Percentiles rank a stretch among this genome's conserved stretches.
These are phyloP conservation scores for Phycodurus eques DNA, from an alignment of 2,113 vertebrate species.

Conservation along the genomic window DNA sequence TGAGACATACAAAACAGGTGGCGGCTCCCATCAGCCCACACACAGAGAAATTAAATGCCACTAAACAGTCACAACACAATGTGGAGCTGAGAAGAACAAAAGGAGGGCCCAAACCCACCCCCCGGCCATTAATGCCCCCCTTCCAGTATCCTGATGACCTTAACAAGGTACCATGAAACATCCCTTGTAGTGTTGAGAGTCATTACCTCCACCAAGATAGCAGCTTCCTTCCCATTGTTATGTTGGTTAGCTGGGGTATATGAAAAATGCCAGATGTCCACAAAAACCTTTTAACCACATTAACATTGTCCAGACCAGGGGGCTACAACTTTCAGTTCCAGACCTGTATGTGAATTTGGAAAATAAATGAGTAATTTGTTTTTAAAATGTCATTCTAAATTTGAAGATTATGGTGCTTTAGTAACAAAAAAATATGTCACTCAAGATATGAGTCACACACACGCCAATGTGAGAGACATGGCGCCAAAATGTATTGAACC, in stretches of 20 bases:
- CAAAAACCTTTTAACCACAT: background rate
- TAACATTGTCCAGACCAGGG: no score
- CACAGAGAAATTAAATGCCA: slow-evolving; percentile 30
- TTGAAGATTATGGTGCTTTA: no score
- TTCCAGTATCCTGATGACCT: background rate
- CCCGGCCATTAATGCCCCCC: background rate
- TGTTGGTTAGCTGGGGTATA: background rate
- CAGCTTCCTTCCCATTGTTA: background rate
- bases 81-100: slow-evolving; percentile 24
- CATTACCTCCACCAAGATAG: background rate
- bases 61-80: slow-evolving; percentile 41
- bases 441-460: no score
- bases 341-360: no score
- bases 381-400: no score
- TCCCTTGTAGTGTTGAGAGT: background rate
- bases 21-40: slow-evolving; percentile 19
- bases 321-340: no score
- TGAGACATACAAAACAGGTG: background rate
- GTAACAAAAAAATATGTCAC: no score
- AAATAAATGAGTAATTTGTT: no score
- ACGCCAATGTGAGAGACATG: no score
- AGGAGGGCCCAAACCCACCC: slow-evolving; percentile 11
- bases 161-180: background rate
- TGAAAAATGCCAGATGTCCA: background rate
- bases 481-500: no score